Percentiles rank a stretch among this genome's conserved stretches.
phyloP scores from a whole-genome alignment of 2,888 invertebrate species.

The Catonia carolina region DNA sequence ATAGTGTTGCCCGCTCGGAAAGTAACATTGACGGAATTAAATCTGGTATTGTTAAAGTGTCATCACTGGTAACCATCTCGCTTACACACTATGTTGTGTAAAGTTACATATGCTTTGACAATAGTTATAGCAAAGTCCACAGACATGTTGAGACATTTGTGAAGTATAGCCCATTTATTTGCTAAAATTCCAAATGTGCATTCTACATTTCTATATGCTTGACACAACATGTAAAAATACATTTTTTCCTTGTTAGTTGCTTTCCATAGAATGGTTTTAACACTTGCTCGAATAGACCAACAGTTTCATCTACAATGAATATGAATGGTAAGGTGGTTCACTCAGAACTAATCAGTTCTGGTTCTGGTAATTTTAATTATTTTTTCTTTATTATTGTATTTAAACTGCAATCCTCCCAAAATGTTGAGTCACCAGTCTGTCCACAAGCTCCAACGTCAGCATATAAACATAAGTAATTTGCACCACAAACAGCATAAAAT shows the following conservation, averaged over 20 bases:
- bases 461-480: not conserved
- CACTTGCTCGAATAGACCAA: not conserved
- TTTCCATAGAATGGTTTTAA: not conserved
- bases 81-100: constrained; percentile 7
- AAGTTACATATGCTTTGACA: not conserved
- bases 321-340: not conserved
- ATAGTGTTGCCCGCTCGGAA: not conserved
- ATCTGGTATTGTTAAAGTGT: not conserved
- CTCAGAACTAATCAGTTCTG: not conserved
- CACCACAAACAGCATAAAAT: not conserved
- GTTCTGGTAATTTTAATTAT: not conserved
- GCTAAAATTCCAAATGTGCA: constrained; percentile 2
- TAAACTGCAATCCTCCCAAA: not conserved
- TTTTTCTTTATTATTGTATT: not conserved
- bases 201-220: not conserved
- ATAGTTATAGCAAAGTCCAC: not conserved
- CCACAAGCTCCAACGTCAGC: constrained; percentile 1
- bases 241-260: not conserved
- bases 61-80: constrained; percentile 2
- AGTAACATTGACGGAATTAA: not conserved
- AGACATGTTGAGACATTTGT: not conserved
- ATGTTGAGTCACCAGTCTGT: not conserved
- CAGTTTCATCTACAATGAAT: not conserved
- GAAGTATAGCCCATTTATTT: constrained; percentile 9
- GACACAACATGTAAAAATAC: not conserved